phyloP scores from a whole-genome alignment of 2,797 vertebrate genomes.

The Enteromius viviparus region DNA sequence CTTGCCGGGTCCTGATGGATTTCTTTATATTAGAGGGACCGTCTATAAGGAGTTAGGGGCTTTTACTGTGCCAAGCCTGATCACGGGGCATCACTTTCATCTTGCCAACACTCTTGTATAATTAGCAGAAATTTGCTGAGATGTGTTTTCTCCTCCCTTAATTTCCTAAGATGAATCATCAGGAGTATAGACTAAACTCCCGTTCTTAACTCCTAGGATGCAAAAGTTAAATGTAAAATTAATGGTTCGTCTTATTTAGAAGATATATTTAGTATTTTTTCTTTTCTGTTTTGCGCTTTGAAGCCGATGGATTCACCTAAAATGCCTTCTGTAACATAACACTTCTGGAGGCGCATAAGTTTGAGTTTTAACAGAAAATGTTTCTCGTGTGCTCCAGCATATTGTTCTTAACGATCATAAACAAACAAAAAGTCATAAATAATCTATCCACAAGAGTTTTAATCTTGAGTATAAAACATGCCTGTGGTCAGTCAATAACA shows the following conservation, averaged over 20 bases:
- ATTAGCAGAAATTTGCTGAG: slow-evolving; percentile 70
- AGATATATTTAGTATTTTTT: background rate
- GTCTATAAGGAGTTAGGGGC: slow-evolving; percentile 50
- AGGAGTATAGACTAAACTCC: slow-evolving; percentile 41
- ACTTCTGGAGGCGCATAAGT: background rate
- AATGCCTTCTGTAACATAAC: background rate
- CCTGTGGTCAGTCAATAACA: background rate
- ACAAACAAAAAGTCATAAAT: slow-evolving; percentile 6
- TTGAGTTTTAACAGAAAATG: background rate
- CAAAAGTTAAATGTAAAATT: slow-evolving; percentile 35
- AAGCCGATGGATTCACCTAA: slow-evolving; percentile 29
- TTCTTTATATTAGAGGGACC: slow-evolving; percentile 53
- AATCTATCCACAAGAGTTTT: background rate
- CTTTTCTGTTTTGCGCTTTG: background rate
- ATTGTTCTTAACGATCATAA: background rate
- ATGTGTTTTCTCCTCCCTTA: slow-evolving; percentile 55
- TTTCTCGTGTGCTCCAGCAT: background rate
- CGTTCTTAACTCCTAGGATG: slow-evolving; percentile 45
- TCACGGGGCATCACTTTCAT: slow-evolving; percentile 70
- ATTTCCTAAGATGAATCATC: slow-evolving; percentile 58
- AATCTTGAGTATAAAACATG: background rate
- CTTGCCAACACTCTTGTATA: slow-evolving; percentile 60
- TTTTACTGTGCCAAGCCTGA: slow-evolving; percentile 62
- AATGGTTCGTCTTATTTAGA: background rate
- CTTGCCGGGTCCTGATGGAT: slow-evolving; percentile 57